Percentiles rank a stretch among this genome's conserved stretches.
Evolutionary conservation across 2,888 invertebrate species (phyloP).

Genomic region (Polietes domitor): DNA sequence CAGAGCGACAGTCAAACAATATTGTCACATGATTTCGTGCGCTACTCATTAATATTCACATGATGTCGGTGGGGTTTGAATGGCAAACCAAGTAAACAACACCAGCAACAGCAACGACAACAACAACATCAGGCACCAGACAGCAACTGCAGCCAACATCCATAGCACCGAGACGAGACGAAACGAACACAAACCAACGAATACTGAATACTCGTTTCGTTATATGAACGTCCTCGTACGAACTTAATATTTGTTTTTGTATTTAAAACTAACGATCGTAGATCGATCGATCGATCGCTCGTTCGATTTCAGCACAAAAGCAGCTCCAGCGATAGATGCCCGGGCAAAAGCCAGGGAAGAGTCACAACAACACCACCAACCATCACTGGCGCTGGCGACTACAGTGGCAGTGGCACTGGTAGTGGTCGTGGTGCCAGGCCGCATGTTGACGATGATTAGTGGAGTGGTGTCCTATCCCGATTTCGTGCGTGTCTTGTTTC

Average conservation of each 20-base stretch:
- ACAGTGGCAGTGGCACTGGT: not conserved
- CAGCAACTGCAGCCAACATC: no score
- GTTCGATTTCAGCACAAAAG: slow-evolving; percentile 8
- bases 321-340: slow-evolving; percentile 17
- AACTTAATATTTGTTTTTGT: slow-evolving; percentile 3
- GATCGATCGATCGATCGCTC: slow-evolving; percentile 24
- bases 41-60: slow-evolving; percentile 78
- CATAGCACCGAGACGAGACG: slow-evolving; percentile 3
- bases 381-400: not conserved
- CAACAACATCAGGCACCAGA: not conserved
- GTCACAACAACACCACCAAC: not conserved
- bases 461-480: slow-evolving; percentile 53
- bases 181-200: slow-evolving; percentile 23
- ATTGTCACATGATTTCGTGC: slow-evolving; percentile 70
- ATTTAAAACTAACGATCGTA: slow-evolving; percentile 28
- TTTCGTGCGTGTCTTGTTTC: slow-evolving; percentile 57
- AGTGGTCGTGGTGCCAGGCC: not conserved
- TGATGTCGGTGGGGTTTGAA: slow-evolving; percentile 73
- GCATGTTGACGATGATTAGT: slow-evolving; percentile 55
- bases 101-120: slow-evolving; percentile 40
- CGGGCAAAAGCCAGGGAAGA: not conserved
- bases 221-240: no score
- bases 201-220: slow-evolving; percentile 26
- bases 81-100: slow-evolving; percentile 60
- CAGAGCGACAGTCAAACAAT: slow-evolving; percentile 57